phyloP scores from a whole-genome alignment of 2,888 invertebrate species.

The Cheilosia pagana region DNA sequence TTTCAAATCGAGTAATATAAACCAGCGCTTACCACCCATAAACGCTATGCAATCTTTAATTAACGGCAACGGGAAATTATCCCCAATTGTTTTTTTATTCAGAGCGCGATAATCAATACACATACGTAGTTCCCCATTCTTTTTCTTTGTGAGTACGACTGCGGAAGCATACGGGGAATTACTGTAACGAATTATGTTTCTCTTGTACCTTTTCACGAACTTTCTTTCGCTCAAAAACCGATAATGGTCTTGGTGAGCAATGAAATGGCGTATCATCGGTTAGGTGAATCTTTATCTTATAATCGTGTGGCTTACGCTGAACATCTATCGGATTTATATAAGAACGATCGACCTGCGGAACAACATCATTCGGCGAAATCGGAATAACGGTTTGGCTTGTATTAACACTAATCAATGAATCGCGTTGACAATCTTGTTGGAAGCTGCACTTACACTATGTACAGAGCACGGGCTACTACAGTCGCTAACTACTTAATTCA shows the following conservation, averaged over 20 bases:
- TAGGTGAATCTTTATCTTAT: constrained; percentile 4
- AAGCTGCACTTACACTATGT: neutral
- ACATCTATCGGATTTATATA: neutral
- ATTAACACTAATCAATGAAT: neutral
- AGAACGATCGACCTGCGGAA: no score
- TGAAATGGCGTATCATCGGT: constrained; percentile 19
- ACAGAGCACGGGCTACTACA: neutral
- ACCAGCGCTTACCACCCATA: constrained; percentile 1
- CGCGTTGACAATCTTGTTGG: neutral
- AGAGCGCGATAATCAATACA: neutral
- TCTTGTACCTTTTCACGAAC: neutral
- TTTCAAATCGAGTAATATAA: neutral
- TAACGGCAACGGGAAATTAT: constrained; percentile 5
- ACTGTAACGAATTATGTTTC: neutral
- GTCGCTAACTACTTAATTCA: neutral
- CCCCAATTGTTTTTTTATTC: constrained; percentile 5
- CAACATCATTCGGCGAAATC: no score
- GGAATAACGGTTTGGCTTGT: neutral
- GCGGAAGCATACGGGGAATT: constrained; percentile 1
- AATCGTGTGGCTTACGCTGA: constrained; percentile 9
- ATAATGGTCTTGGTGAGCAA: constrained; percentile 17
- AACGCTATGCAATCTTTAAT: constrained; percentile 3
- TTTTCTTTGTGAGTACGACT: constrained; percentile 1
- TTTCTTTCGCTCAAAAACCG: constrained; percentile 8
- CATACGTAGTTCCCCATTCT: constrained; percentile 2